Conservation (phyloP, 1,140 invertebrate genomes). For the Idris sp. region DNA sequence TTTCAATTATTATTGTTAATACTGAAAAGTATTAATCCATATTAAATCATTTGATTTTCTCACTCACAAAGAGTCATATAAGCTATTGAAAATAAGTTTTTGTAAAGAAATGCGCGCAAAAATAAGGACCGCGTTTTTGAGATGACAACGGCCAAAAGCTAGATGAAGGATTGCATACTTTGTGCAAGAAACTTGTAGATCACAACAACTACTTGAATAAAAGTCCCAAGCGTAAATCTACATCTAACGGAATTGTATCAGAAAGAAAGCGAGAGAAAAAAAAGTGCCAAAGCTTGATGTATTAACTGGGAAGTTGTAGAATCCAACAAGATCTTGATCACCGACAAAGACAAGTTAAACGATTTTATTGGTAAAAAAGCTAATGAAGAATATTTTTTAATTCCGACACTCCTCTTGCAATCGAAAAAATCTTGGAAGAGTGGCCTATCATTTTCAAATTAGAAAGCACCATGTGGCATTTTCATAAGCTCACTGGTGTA, state of each 20-base stretch:
- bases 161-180: constrained; percentile 9
- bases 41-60: too few species aligned
- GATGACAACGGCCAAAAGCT: constrained; percentile 13
- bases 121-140: too few species aligned
- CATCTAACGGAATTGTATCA: neutral
- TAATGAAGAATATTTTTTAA: constrained; percentile 15
- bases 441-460: constrained; percentile 28
- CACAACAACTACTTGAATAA: constrained; percentile 7
- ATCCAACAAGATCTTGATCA: neutral
- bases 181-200: constrained; percentile 3
- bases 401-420: neutral
- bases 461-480: constrained; percentile 12
- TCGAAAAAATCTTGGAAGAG: neutral
- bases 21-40: too few species aligned
- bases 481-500: constrained; percentile 6
- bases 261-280: neutral
- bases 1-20: too few species aligned
- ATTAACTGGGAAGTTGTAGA: neutral
- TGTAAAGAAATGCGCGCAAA: too few species aligned
- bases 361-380: neutral
- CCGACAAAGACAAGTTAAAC: constrained; percentile 14
- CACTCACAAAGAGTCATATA: too few species aligned
- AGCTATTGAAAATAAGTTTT: too few species aligned
- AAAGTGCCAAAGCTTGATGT: neutral
- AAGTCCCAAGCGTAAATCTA: neutral